These are phyloP conservation scores for Oncorhynchus nerka DNA, from an alignment of 2,113 vertebrate genomes.

Conservation along the genomic window DNA sequence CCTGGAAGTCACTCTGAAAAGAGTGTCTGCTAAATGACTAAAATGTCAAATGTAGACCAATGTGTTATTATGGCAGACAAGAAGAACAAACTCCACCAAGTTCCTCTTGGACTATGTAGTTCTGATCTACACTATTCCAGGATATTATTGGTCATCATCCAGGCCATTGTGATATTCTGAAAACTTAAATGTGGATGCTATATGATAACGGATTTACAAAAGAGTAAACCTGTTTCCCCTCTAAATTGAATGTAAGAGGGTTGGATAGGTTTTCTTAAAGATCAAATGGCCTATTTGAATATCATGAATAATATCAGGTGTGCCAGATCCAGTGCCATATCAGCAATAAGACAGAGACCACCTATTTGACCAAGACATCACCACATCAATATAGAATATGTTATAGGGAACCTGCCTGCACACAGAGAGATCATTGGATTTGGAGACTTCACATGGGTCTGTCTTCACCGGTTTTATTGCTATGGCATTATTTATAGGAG, in stretches of 20 bases:
- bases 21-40: no score
- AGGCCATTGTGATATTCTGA: no score
- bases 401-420: constrained; percentile 21
- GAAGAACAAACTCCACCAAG: no score
- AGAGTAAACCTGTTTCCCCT: background rate
- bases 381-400: constrained; percentile 16
- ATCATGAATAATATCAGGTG: constrained; percentile 47
- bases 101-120: no score
- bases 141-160: no score
- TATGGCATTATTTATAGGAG: constrained; percentile 34
- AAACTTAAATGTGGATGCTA: no score
- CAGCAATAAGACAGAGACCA: background rate
- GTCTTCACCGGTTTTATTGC: constrained; percentile 53
- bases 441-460: constrained; percentile 45
- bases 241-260: background rate
- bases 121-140: no score
- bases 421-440: constrained; percentile 53
- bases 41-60: no score
- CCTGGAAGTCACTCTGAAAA: no score
- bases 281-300: constrained; percentile 66
- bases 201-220: no score
- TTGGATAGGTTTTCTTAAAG: constrained; percentile 40
- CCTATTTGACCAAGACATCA: background rate
- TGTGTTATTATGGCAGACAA: no score
- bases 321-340: background rate